phyloP scores from a whole-genome alignment of 2,888 invertebrate genomes.

The Leptarthrus brevirostris region DNA sequence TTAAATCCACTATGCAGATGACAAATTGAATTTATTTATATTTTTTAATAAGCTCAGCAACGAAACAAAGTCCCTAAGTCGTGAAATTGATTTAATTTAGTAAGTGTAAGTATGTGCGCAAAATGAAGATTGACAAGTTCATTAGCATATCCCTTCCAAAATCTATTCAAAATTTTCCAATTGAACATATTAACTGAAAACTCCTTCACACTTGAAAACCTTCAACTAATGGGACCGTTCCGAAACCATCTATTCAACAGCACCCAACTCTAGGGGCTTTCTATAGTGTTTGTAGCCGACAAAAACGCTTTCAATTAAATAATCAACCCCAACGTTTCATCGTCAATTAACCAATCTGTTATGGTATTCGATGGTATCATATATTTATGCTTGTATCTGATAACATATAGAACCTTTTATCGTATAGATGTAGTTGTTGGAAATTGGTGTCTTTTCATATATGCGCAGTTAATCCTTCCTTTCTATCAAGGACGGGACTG shows the following conservation, averaged over 20 bases:
- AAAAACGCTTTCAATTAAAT: slow-evolving; percentile 46
- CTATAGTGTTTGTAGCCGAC: background rate
- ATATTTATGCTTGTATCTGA: background rate
- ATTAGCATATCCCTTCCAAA: too few species aligned
- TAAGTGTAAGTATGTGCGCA: too few species aligned
- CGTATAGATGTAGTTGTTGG: background rate
- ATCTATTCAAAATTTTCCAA: background rate
- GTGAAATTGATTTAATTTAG: too few species aligned
- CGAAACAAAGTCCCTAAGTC: too few species aligned
- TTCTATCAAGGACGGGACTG: background rate
- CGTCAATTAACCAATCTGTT: slow-evolving; percentile 37
- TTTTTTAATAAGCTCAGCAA: too few species aligned
- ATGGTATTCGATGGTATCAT: background rate
- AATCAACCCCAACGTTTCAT: slow-evolving; percentile 41
- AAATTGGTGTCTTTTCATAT: background rate
- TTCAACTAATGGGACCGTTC: background rate
- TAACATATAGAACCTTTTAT: background rate
- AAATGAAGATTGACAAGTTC: background rate
- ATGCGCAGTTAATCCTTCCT: too few species aligned
- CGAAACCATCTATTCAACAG: background rate
- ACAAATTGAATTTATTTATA: too few species aligned
- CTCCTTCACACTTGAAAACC: background rate
- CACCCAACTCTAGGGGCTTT: background rate
- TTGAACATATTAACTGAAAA: background rate
- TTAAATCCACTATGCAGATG: too few species aligned